A percentile compares a stretch with the other conserved stretches of the same genome.
Evolutionary conservation across 2,113 vertebrate species (phyloP).

Genomic region (Ariopsis seemanni): DNA sequence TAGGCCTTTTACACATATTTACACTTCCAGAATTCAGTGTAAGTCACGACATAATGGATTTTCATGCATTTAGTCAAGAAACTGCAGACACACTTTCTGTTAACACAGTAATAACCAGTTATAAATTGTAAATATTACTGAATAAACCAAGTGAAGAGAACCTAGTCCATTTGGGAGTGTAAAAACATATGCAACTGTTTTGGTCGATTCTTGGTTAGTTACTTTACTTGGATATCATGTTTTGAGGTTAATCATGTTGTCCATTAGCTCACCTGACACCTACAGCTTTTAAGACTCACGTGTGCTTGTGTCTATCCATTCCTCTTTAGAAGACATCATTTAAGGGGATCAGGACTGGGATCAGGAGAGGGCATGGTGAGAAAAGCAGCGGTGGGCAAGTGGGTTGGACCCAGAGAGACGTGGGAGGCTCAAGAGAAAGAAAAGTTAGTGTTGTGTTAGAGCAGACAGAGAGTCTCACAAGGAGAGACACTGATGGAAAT

Average conservation of each 20-base stretch:
- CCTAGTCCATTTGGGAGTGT: background rate
- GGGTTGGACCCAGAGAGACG: background rate
- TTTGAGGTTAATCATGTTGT: background rate
- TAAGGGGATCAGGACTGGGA: conserved; percentile 51
- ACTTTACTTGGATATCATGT: background rate
- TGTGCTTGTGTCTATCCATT: conserved; percentile 59
- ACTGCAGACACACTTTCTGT: background rate
- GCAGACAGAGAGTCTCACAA: conserved; percentile 9
- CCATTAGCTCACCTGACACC: conserved; percentile 36
- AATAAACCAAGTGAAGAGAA: background rate
- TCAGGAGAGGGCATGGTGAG: conserved; percentile 20
- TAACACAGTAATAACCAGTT: background rate
- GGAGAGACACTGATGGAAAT: background rate
- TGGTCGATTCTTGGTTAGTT: background rate
- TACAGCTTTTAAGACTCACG: conserved; percentile 62
- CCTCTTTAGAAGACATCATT: conserved; percentile 54
- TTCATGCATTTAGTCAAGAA: background rate
- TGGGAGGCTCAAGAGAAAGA: conserved; percentile 2
- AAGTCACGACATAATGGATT: background rate
- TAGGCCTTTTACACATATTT: background rate
- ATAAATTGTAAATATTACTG: background rate
- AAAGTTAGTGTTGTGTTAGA: background rate
- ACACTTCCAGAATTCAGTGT: background rate
- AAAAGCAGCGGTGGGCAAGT: conserved; percentile 32
- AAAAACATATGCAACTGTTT: background rate